These are phyloP conservation scores for Zoanthus sociatus DNA, from an alignment of 92 coral and sea anemone species.

Conservation along the genomic window DNA sequence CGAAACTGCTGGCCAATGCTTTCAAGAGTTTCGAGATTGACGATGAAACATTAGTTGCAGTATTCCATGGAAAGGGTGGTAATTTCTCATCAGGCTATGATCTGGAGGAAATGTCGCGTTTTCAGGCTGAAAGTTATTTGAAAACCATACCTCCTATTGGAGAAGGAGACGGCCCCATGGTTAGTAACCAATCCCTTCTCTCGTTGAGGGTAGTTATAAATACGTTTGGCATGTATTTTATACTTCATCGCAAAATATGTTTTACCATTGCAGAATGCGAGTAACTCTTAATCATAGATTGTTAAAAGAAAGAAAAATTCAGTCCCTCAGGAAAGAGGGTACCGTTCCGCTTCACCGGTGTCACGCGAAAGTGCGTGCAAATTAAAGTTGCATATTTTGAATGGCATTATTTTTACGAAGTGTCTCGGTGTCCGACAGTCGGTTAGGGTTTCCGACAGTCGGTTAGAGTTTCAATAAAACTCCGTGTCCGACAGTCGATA, in stretches of 20 bases:
- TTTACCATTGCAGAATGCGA: too few species aligned
- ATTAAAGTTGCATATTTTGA: too few species aligned
- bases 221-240: too few species aligned
- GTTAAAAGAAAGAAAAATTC: too few species aligned
- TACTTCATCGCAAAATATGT: too few species aligned
- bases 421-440: too few species aligned
- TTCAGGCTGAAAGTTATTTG: conserved; percentile 66
- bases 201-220: background rate
- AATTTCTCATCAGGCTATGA: conserved; percentile 86
- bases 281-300: too few species aligned
- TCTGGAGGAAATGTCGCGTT: conserved; percentile 73
- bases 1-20: conserved; percentile 70
- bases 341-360: background rate
- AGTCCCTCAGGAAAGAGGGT: background rate
- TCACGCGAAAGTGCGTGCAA: background rate
- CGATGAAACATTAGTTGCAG: conserved; percentile 72
- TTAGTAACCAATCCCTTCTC: conserved; percentile 37
- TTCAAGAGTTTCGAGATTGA: conserved; percentile 82
- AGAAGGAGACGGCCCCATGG: conserved; percentile 91
- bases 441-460: too few species aligned
- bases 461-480: too few species aligned
- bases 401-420: too few species aligned
- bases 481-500: too few species aligned
- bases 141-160: conserved; percentile 68
- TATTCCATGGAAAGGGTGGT: conserved; percentile 79